Evolutionary conservation across 2,113 vertebrate genomes (phyloP).

Genomic region (Rhabdomys dilectus): DNA sequence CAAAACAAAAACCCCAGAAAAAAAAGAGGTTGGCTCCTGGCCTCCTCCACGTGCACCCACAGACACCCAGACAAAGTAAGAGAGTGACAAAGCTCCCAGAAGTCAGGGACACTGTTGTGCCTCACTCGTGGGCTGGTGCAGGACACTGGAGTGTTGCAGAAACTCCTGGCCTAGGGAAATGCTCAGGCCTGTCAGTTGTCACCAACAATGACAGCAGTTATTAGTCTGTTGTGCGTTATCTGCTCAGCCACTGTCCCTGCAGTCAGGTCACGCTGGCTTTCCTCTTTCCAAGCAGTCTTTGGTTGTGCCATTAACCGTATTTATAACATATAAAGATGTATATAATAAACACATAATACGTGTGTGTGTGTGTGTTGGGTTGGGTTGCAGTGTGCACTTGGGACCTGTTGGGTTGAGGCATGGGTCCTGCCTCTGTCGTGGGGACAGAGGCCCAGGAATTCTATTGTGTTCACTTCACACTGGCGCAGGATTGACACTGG

Average conservation of each 20-base stretch:
- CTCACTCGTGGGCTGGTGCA: neutral
- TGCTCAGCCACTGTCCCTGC: neutral
- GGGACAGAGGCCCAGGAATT: no score
- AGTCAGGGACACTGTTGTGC: fast-evolving
- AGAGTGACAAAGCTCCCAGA: no score
- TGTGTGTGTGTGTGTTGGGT: no score
- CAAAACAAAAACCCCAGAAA: no score
- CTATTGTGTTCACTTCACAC: no score
- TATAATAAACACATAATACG: neutral
- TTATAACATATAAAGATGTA: neutral
- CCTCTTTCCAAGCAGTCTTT: neutral
- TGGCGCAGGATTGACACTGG: no score
- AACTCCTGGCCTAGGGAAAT: neutral
- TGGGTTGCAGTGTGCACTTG: no score
- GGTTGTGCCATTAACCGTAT: neutral
- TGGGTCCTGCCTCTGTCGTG: no score
- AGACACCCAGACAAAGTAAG: neutral
- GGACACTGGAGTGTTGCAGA: fast-evolving
- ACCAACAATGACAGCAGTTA: no score
- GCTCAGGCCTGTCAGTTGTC: neutral
- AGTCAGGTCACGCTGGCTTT: neutral
- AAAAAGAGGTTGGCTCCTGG: neutral
- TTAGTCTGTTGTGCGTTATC: neutral
- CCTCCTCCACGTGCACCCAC: neutral
- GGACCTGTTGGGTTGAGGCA: no score